Percentiles rank a stretch among this genome's conserved stretches.
phyloP scores from a whole-genome alignment of 2,113 vertebrate genomes.

The Lophura nycthemera region DNA sequence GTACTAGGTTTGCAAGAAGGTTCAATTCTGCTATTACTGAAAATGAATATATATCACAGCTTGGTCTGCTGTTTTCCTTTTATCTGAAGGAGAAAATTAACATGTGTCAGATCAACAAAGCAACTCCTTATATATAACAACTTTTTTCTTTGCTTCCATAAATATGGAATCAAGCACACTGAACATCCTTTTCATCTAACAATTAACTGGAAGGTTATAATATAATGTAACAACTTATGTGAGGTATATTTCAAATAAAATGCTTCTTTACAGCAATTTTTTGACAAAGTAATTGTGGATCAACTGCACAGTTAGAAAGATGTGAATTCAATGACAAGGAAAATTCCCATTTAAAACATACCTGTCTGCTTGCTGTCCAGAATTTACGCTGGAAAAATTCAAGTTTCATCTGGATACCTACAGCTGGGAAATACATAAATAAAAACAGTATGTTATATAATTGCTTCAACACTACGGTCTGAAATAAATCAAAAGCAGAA shows the following conservation, averaged over 20 bases:
- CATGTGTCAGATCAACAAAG: neutral
- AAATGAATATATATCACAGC: neutral
- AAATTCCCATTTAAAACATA: conserved; percentile 60
- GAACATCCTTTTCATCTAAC: neutral
- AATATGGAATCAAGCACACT: neutral
- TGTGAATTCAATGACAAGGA: neutral
- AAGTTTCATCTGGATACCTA: conserved; percentile 99
- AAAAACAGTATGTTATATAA: conserved; percentile 27
- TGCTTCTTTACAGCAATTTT: neutral
- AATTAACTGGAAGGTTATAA: neutral
- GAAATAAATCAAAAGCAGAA: neutral
- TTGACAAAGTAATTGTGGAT: neutral
- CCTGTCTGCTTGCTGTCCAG: conserved; percentile 99
- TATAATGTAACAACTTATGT: neutral
- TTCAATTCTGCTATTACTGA: neutral
- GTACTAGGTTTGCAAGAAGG: neutral
- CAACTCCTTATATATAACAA: neutral
- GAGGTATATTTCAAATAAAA: neutral
- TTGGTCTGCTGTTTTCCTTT: neutral
- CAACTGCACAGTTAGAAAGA: neutral
- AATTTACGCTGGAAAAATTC: conserved; percentile 99
- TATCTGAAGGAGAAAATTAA: neutral
- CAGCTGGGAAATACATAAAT: conserved; percentile 85
- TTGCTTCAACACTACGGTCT: neutral
- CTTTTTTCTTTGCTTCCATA: neutral